Evolutionary conservation across 2,888 invertebrate species (phyloP).

Genomic region (Capitulum mitella): DNA sequence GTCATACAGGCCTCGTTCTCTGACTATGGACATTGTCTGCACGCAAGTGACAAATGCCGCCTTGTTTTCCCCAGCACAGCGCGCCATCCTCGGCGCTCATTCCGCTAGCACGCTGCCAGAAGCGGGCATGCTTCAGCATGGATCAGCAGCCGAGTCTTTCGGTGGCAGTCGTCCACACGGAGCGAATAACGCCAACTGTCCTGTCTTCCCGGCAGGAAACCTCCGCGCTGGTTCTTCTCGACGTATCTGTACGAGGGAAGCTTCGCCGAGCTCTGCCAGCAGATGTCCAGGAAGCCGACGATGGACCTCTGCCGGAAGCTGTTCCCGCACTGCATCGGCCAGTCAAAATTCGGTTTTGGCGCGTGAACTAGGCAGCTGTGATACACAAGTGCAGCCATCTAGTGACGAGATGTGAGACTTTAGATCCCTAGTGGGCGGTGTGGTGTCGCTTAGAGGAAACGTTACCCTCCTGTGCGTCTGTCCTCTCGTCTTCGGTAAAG

Average conservation of each 20-base stretch:
- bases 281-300: neutral
- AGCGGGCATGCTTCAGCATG: too few species aligned
- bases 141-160: too few species aligned
- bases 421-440: neutral
- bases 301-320: neutral
- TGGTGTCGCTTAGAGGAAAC: neutral
- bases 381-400: neutral
- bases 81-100: too few species aligned
- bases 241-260: constrained; percentile 12
- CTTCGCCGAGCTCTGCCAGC: neutral
- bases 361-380: neutral
- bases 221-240: constrained; percentile 5
- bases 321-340: neutral
- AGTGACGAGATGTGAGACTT: neutral
- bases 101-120: too few species aligned
- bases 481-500: neutral
- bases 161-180: too few species aligned
- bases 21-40: too few species aligned
- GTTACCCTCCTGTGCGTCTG: neutral
- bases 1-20: too few species aligned
- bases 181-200: too few species aligned
- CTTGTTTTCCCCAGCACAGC: too few species aligned
- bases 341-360: neutral
- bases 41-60: too few species aligned
- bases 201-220: neutral